Base-by-base conservation (phyloP, 2,113 vertebrate genomes). In the Baryphthengus martii region DNA sequence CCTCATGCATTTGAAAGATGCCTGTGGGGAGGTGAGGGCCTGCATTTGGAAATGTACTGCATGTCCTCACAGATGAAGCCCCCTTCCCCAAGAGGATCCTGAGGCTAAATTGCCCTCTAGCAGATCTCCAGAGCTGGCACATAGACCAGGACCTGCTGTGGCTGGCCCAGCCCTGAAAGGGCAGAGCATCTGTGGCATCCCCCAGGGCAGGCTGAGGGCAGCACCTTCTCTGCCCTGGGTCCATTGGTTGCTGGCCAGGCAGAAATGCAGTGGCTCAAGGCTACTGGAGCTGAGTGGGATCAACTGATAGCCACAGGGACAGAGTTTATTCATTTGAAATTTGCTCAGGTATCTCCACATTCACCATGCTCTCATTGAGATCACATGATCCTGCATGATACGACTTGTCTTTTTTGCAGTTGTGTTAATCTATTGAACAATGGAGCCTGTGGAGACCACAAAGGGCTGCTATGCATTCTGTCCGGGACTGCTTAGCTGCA, bases 1-100 rank as follows among this genome's bases (percentile, higher is more conserved):
- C 24, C 1, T 2, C 39, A 59, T 1, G 1, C 55, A 23, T 84
- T 80, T 55, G 45, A 76, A 89, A 91, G 50, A 33, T 62, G 33
- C n/a, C 44, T 70, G 49, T 2, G 8, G 67, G 40, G 39, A 86
- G 14, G 25, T 1, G 11, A 47, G 31, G 31, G 13, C 33, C 17
- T 3, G 1, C 0, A 0, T 70, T 58, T 65, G 65, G 52, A 79
- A 74, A 74, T 11, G 9, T 6, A 56, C 14, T 3, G 0, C 7
- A 2, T 5, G 8, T 5, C 19, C 21, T 61, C 31, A n/a, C 0
- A 9, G 53, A 53, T 10, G 37, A 88, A 52, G 17, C 9, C 23
- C 33, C 21, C 17, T 7, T 85, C 16, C 53, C 11, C 62, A 85
- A 6, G 7, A 39, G 13, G 13, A 71, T 8, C 26, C 18, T 50